Conservation (phyloP, 2,888 invertebrate genomes). For the Sphecodes monilicornis region DNA sequence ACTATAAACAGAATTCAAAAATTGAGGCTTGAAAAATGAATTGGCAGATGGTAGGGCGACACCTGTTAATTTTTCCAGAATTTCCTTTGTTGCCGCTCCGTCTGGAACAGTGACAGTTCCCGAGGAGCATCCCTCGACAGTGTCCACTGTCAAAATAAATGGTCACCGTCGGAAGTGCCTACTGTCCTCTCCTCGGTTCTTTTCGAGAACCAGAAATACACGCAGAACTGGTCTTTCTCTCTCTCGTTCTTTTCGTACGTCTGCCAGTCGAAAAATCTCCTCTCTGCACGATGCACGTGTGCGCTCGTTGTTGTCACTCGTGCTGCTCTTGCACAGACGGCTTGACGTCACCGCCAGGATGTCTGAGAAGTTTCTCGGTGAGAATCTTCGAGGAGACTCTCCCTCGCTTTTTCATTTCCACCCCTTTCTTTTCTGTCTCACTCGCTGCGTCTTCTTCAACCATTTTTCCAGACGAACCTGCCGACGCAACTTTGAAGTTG, state of each 20-base stretch:
- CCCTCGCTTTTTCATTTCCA: conserved; percentile 19
- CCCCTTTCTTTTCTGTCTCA: not conserved
- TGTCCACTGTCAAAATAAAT: conserved; percentile 44
- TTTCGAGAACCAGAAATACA: conserved; percentile 57
- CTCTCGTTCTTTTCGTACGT: not conserved
- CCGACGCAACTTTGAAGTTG: not conserved
- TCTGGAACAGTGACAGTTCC: not conserved
- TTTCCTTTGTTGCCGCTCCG: not conserved
- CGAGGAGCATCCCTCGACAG: not conserved
- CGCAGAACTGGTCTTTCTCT: conserved; percentile 50
- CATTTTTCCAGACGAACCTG: not conserved
- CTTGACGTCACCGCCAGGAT: conserved; percentile 58
- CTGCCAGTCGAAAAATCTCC: conserved; percentile 42
- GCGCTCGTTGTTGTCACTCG: conserved; percentile 51
- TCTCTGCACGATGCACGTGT: conserved; percentile 33
- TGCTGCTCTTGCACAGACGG: conserved; percentile 57
- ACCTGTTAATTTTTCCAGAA: not conserved
- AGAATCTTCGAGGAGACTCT: conserved; percentile 35
- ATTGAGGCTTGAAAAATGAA: too few species aligned
- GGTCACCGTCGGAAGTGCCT: conserved; percentile 19
- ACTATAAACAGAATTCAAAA: too few species aligned
- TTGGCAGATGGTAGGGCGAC: not conserved
- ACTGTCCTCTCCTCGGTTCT: conserved; percentile 27
- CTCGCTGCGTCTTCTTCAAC: not conserved
- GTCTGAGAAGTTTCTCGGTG: conserved; percentile 47